Evolutionary conservation across 2,797 vertebrate genomes (phyloP).

Genomic region (Acomys russatus): DNA sequence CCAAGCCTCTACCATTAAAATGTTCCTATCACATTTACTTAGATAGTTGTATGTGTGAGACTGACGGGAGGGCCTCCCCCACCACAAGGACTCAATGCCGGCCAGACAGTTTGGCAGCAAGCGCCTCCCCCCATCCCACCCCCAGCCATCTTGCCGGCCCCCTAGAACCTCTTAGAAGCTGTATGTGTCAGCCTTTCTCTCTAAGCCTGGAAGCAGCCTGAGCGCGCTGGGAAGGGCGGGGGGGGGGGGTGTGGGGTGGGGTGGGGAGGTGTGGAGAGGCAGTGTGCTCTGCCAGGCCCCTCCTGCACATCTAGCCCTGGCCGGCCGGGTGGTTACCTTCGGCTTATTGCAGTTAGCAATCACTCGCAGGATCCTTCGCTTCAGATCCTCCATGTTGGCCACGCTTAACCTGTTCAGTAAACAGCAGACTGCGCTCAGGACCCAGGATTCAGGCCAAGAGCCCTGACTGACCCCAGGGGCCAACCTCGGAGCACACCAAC

Average conservation of each 20-base stretch:
- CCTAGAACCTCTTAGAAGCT: background rate
- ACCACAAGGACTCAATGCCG: background rate
- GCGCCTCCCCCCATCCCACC: background rate
- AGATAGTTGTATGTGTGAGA: background rate
- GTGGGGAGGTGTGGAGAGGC: too few species aligned
- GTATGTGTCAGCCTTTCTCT: background rate
- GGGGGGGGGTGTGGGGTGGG: too few species aligned
- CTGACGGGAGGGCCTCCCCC: too few species aligned
- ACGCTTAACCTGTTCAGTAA: constrained; percentile 93
- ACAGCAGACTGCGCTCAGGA: background rate
- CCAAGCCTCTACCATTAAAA: background rate
- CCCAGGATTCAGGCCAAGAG: accelerated
- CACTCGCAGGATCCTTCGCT: constrained; percentile 94
- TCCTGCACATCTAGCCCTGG: background rate
- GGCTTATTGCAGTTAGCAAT: constrained; percentile 97
- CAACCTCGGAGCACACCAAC: constrained; percentile 84
- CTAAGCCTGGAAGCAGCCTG: background rate
- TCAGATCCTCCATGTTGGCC: constrained; percentile 97
- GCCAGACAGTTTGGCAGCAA: background rate
- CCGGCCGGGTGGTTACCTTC: constrained; percentile 90
- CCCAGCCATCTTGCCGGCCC: background rate
- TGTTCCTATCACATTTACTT: background rate
- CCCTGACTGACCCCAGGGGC: background rate
- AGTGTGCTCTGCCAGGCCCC: background rate
- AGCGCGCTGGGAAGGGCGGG: too few species aligned